Percentiles rank a stretch among this genome's conserved stretches.
These are phyloP conservation scores for Ryuthela nishihirai DNA, from an alignment of 2,888 invertebrate species.

Conservation along the genomic window DNA sequence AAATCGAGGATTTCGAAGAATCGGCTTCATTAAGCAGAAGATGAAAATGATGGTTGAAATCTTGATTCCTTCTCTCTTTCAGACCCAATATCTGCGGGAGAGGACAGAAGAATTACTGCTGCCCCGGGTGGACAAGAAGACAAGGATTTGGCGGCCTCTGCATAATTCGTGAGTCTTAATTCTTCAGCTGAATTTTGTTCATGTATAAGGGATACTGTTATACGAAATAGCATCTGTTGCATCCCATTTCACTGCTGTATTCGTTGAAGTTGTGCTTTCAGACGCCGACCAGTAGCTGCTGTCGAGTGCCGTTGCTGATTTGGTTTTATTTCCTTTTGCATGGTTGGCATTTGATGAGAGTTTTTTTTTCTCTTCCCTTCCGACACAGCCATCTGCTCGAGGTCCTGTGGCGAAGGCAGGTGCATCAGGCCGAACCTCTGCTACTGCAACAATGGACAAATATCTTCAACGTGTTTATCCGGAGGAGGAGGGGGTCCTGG, in stretches of 20 bases:
- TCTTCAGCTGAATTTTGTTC: too few species aligned
- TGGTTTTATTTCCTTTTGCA: too few species aligned
- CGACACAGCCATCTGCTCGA: conserved; percentile 70
- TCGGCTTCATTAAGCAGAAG: too few species aligned
- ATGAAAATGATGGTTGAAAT: too few species aligned
- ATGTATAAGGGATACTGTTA: too few species aligned
- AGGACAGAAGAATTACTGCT: conserved; percentile 70
- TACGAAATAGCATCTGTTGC: too few species aligned
- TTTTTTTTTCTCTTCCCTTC: conserved; percentile 42
- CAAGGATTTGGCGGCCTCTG: conserved; percentile 65
- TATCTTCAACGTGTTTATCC: conserved; percentile 38
- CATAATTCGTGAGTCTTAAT: conserved; percentile 70
- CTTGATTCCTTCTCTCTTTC: conserved; percentile 53
- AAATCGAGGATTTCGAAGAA: too few species aligned
- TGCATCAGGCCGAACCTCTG: conserved; percentile 80
- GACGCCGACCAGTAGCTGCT: too few species aligned
- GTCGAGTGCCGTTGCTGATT: too few species aligned
- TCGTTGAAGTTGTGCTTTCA: too few species aligned
- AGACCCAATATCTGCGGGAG: conserved; percentile 79
- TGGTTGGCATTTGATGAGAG: conserved; percentile 18
- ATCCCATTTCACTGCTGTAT: too few species aligned
- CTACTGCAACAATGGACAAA: conserved; percentile 61
- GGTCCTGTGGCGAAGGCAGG: conserved; percentile 67
- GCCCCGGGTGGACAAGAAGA: conserved; percentile 77
- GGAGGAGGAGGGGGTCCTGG: background rate